A percentile compares a stretch with the other conserved stretches of the same genome.
Conservation (phyloP, 1,140 invertebrate genomes). For the Drosophila leontia region DNA sequence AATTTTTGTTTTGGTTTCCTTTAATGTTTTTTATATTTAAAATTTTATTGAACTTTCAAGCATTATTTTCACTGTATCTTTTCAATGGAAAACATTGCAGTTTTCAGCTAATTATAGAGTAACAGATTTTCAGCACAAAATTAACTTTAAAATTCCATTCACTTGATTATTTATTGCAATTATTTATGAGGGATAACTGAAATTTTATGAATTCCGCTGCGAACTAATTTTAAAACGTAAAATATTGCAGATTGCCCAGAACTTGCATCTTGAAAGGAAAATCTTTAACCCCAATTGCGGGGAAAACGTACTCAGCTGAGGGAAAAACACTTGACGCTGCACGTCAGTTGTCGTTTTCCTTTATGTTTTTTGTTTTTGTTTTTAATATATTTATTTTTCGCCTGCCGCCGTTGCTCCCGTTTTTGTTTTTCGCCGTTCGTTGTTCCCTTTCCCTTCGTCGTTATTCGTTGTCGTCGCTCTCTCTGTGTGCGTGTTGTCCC, state of each 20-base stretch:
- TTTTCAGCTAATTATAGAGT: not conserved
- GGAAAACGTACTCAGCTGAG: slow-evolving; percentile 29
- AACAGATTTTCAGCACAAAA: not conserved
- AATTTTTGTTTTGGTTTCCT: no score
- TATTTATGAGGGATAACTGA: not conserved
- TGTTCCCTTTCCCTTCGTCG: slow-evolving; percentile 21
- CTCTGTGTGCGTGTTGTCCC: slow-evolving; percentile 24
- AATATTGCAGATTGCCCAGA: slow-evolving; percentile 34
- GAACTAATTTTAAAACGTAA: slow-evolving; percentile 15
- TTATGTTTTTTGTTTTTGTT: slow-evolving; percentile 3
- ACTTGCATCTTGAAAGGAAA: slow-evolving; percentile 29
- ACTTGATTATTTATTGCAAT: not conserved
- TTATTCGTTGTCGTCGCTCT: slow-evolving; percentile 12
- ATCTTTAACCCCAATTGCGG: slow-evolving; percentile 21
- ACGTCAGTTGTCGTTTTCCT: slow-evolving; percentile 49
- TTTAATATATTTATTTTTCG: slow-evolving; percentile 40
- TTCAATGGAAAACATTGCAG: not conserved
- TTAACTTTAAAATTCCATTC: not conserved
- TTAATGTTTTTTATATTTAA: no score
- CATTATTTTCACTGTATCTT: not conserved
- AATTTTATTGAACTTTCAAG: no score
- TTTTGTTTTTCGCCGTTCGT: slow-evolving; percentile 18
- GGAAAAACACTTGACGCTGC: slow-evolving; percentile 55
- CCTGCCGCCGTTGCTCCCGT: slow-evolving; percentile 27
- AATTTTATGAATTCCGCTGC: slow-evolving; percentile 14